phyloP scores from a whole-genome alignment of 1,140 invertebrate genomes.

The Bombus waltoni region DNA sequence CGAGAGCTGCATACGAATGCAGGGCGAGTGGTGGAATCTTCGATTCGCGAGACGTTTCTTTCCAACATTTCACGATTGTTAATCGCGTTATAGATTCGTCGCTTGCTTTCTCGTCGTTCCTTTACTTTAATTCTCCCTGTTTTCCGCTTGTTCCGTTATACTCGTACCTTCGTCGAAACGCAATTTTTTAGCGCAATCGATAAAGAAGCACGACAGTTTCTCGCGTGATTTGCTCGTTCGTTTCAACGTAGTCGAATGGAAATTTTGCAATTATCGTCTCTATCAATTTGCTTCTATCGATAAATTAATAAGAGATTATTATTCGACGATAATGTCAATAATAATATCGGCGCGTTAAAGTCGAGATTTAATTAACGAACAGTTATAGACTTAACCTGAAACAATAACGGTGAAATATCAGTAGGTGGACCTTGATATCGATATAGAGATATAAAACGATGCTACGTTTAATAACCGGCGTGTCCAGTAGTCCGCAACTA shows the following conservation, averaged over 20 bases:
- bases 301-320: too few species aligned
- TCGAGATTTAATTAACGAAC: not conserved
- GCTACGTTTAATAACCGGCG: not conserved
- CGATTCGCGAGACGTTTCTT: not conserved
- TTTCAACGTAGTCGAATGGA: too few species aligned
- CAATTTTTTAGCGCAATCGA: too few species aligned
- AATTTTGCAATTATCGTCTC: too few species aligned
- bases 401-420: not conserved
- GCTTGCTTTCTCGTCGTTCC: not conserved
- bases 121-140: not conserved
- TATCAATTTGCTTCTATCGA: too few species aligned
- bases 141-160: not conserved
- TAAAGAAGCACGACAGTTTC: too few species aligned
- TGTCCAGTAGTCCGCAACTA: not conserved
- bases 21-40: not conserved
- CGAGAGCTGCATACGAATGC: conserved; percentile 20
- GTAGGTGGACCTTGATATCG: not conserved
- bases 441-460: not conserved
- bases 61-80: not conserved
- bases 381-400: not conserved
- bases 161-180: too few species aligned
- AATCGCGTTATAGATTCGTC: not conserved
- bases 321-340: too few species aligned
- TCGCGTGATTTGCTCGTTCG: too few species aligned
- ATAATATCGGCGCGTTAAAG: too few species aligned